phyloP scores from a whole-genome alignment of 2,888 invertebrate species.

The Unio delphinus region DNA sequence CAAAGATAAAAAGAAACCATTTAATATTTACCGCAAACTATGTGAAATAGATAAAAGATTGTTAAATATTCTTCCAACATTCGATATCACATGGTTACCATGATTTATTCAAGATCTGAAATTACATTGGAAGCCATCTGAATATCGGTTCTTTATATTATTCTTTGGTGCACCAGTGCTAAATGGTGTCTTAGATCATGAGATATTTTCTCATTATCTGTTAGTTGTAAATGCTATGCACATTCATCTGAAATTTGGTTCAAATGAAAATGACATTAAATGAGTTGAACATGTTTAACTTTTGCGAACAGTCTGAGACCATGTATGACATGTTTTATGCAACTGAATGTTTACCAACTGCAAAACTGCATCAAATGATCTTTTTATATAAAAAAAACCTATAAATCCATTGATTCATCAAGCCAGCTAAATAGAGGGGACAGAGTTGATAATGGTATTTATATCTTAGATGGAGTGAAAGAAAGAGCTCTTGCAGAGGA shows the following conservation, averaged over 20 bases:
- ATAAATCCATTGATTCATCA: conserved; percentile 19
- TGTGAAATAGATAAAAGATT: conserved; percentile 14
- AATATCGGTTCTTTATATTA: conserved; percentile 22
- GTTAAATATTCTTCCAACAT: conserved; percentile 13
- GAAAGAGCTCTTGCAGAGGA: too few relatives aligned
- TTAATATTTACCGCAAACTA: conserved; percentile 12
- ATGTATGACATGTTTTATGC: conserved; percentile 22
- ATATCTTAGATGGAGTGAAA: conserved; percentile 14
- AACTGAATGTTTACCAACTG: conserved; percentile 30
- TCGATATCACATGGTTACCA: conserved; percentile 20
- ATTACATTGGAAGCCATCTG: conserved; percentile 28
- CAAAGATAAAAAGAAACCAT: conserved; percentile 8
- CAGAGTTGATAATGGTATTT: conserved; percentile 12
- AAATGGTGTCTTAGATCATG: too few relatives aligned
- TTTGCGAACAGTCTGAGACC: conserved; percentile 8
- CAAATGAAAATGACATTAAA: too few relatives aligned
- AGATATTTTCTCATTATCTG: too few relatives aligned
- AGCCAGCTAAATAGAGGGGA: conserved; percentile 12
- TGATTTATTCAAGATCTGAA: conserved; percentile 20
- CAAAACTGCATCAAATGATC: conserved; percentile 22
- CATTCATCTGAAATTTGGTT: too few relatives aligned
- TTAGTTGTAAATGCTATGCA: too few relatives aligned
- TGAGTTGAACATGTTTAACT: neutral
- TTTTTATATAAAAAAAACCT: conserved; percentile 13
- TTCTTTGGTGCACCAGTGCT: too few relatives aligned